Evolutionary conservation across 2,888 invertebrate genomes (phyloP).

Genomic region (Apamea sordens): DNA sequence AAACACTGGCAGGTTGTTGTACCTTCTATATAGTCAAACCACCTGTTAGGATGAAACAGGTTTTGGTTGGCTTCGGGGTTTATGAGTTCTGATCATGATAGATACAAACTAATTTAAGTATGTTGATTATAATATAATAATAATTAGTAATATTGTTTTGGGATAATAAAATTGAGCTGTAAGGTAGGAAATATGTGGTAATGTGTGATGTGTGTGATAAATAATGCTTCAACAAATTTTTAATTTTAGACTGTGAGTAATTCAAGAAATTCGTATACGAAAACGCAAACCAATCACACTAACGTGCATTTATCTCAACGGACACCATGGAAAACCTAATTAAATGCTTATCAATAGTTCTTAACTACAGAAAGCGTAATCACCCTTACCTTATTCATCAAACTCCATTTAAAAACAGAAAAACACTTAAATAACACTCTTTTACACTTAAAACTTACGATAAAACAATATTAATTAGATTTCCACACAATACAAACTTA

Average conservation of each 20-base stretch:
- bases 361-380: conserved; percentile 66
- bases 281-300: conserved; percentile 30
- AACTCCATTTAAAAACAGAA: conserved; percentile 76
- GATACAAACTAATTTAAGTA: background rate
- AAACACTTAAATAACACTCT: conserved; percentile 65
- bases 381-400: conserved; percentile 71
- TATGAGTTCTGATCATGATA: background rate
- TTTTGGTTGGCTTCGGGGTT: conserved; percentile 24
- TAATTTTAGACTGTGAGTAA: conserved; percentile 37
- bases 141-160: background rate
- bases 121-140: background rate
- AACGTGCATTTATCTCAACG: conserved; percentile 44
- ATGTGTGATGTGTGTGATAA: background rate
- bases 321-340: conserved; percentile 55
- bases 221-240: conserved; percentile 7
- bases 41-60: conserved; percentile 47
- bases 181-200: background rate
- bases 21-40: background rate
- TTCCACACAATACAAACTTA: conserved; percentile 70
- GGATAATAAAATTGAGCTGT: background rate
- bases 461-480: conserved; percentile 66
- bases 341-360: conserved; percentile 60
- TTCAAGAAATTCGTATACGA: conserved; percentile 14
- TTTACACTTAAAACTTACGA: conserved; percentile 68
- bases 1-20: conserved; percentile 47